Evolutionary conservation across 2,113 vertebrate species (phyloP).

Genomic region (Brachionichthys hirsutus): DNA sequence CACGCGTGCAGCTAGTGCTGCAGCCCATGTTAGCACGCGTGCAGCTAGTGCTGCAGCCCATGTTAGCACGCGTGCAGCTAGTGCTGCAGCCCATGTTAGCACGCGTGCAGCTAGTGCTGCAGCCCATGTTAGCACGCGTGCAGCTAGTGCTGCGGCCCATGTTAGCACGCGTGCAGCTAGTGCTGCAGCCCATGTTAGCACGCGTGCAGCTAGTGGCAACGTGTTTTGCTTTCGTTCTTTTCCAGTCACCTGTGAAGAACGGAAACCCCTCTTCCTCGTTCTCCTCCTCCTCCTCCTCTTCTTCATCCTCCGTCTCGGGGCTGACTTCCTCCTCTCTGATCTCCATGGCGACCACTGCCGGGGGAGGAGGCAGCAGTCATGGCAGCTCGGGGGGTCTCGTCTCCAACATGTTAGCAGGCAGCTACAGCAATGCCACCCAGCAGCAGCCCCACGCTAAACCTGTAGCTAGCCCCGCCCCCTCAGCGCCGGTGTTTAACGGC

Average conservation of each 20-base stretch:
- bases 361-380: slow-evolving; percentile 43
- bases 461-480: slow-evolving; percentile 42
- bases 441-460: slow-evolving; percentile 70
- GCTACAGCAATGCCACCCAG: slow-evolving; percentile 79
- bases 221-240: background rate
- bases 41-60: too few relatives aligned
- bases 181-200: too few relatives aligned
- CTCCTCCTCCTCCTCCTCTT: slow-evolving; percentile 72
- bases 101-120: too few relatives aligned
- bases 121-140: too few relatives aligned
- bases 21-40: too few relatives aligned
- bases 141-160: too few relatives aligned
- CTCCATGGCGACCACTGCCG: slow-evolving; percentile 68
- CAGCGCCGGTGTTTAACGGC: slow-evolving; percentile 29
- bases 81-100: too few relatives aligned
- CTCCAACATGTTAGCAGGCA: slow-evolving; percentile 66
- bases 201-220: too few relatives aligned
- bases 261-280: slow-evolving; percentile 84
- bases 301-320: slow-evolving; percentile 75
- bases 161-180: too few relatives aligned
- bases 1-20: too few relatives aligned
- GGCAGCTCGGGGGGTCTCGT: slow-evolving; percentile 60
- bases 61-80: too few relatives aligned
- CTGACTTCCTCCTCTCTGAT: slow-evolving; percentile 72
- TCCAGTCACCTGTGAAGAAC: slow-evolving; percentile 88